Base-by-base conservation (phyloP, 2,797 vertebrate species). In the Lindbergichthys nudifrons region DNA sequence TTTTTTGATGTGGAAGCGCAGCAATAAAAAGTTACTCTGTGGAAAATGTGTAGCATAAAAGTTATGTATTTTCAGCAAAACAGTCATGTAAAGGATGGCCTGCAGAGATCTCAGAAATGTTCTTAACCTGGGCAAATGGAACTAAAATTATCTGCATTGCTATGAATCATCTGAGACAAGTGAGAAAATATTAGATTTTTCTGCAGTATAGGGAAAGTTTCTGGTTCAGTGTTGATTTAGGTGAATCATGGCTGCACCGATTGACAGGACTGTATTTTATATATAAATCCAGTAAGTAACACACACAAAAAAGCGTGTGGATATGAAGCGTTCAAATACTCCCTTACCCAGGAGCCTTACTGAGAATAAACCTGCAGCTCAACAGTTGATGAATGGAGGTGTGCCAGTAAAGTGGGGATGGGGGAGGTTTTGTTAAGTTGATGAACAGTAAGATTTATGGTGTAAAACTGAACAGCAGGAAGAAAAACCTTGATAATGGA, bases 331-430 rank as follows among this genome's bases (percentile, higher is more conserved):
- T 69, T 73, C 26, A 78, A 57, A 58, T 47, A 76, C 30, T 68
- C 32, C 19, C 32, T 63, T 15, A 39, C 39, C 69, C 32, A 59
- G 41, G 36, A 70, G 58, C 75, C 61, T 65, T 59, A 71, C 46
- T 32, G 65, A 47, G 67, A 46, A 45, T 50, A 70, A 77, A 88
- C 45, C 75, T 82, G 68, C 70, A 79, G 75, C 79, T 86, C 78
- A 86, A 73, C 66, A 86, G 80, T 81, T 82, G 78, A 88, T 75
- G 42, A 60, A 51, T 73, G 65, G 71, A 79, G 48, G 10, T 66
- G 45, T 48, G 26, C 45, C 69, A 74, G 63, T 23, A 70, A 74
- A 89, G 58, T 63, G 3, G 15, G 2, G 4, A 60, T 48, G 41
- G 4, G 32, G 62, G 39, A 75, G 67, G 68, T 75, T 77, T 65